phyloP scores from a whole-genome alignment of 2,797 vertebrate species.

The Bradypodion ventrale region DNA sequence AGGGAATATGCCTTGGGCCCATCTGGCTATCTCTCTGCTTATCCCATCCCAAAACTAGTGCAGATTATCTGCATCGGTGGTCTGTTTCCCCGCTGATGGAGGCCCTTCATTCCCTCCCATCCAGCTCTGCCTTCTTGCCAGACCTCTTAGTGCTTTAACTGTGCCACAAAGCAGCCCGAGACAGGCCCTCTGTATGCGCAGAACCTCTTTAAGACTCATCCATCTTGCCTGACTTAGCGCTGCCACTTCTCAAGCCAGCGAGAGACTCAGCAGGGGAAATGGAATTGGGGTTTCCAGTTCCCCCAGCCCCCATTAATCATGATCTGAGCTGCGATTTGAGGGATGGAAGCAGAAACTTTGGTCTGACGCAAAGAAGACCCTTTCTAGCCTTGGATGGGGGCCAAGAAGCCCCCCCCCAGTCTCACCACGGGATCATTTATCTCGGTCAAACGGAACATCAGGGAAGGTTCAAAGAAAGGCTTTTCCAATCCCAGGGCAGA shows the following conservation, averaged over 20 bases:
- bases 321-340: neutral
- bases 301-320: constrained; percentile 1
- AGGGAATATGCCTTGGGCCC: too few relatives aligned
- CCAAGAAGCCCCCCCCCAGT: neutral
- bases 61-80: too few relatives aligned
- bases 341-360: neutral
- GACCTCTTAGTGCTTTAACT: neutral
- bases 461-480: neutral
- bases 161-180: neutral
- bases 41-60: too few relatives aligned
- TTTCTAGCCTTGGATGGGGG: neutral
- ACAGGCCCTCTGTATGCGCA: neutral
- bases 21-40: too few relatives aligned
- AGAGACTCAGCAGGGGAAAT: neutral
- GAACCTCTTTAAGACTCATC: neutral
- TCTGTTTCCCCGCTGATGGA: too few relatives aligned
- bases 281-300: neutral
- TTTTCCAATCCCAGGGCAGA: neutral
- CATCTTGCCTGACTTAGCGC: neutral
- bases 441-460: neutral
- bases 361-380: neutral
- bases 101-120: neutral
- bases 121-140: neutral
- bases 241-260: neutral
- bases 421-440: constrained; percentile 5